A percentile compares a stretch with the other conserved stretches of the same genome.
Evolutionary conservation across 2,797 vertebrate genomes (phyloP).

Genomic region (Tragopan temminckii): DNA sequence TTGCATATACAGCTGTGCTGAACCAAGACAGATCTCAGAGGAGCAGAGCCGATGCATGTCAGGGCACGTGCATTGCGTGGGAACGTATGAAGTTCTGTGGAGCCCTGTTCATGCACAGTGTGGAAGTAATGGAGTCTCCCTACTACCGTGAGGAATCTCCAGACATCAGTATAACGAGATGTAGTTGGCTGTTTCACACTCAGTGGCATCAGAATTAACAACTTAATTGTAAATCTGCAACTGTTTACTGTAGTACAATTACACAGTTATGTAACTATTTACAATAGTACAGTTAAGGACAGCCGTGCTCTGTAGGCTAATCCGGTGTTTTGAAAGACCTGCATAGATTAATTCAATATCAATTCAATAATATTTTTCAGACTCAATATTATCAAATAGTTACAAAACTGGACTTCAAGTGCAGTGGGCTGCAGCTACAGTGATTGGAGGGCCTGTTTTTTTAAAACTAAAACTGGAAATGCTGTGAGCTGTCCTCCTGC

Average conservation of each 20-base stretch:
- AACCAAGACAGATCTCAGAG: background rate
- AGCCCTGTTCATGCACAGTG: background rate
- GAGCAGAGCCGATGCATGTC: background rate
- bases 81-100: background rate
- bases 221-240: background rate
- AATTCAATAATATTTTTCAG: too few species aligned
- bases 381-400: background rate
- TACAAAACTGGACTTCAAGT: background rate
- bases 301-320: background rate
- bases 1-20: background rate
- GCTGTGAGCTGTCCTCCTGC: background rate
- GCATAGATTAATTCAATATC: background rate
- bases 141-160: background rate
- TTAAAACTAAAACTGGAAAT: slow-evolving; percentile 13
- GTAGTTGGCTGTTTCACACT: background rate
- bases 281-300: background rate
- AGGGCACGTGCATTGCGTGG: background rate
- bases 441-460: background rate
- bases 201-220: background rate
- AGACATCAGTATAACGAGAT: background rate
- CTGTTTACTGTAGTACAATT: background rate
- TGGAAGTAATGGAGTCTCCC: background rate
- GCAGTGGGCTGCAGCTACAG: background rate
- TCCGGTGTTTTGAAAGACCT: background rate
- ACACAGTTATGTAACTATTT: background rate